Base-by-base conservation (phyloP, 1,140 invertebrate genomes). In the Colletes gigas region DNA sequence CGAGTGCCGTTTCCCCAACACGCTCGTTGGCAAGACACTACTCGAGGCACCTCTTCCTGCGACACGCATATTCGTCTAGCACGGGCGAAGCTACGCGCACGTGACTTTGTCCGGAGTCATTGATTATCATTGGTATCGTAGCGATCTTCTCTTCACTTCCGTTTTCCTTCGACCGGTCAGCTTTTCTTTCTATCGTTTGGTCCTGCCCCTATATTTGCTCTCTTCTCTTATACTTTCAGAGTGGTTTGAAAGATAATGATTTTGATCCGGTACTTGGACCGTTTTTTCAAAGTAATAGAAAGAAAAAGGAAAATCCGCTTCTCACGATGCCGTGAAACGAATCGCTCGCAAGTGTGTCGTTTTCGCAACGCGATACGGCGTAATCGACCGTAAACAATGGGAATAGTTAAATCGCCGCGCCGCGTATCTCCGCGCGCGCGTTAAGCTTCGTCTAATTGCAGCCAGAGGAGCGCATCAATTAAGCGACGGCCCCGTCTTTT, bases 321-420 rank as follows among this genome's bases (percentile, higher is more conserved):
- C 47, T 73, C 59, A n/a, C 54, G 9, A 9, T 17, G 14, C 19
- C 41, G 19, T 5, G 39, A 21, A 72, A 59, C 19, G 8, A 60
- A 30, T 55, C 41, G 41, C n/a, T 21, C n/a, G n/a, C 14, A 47
- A 74, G 62, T 57, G 30, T 76, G 73, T 12, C 50, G 17, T 67
- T 65, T 66, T 54, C 60, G 63, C 63, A 66, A 76, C 52, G n/a
- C 21, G 19, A 15, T 60, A 39, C 30, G 15, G 30, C 21, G 19
- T 47, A 67, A 76, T 76, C 41, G 52, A 67, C 8, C 52, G 52
- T 57, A 76, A 76, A 76, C 73, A 75, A 75, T 65, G 12, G 17
- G 50, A 50, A 50, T 50, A 50, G 50, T 9, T 50, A 50, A 50
- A 50, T 19, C n/a, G 17, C n/a, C 1, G n/a, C 55, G n/a, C 14